Percentiles rank a stretch among this genome's conserved stretches.
phyloP scores from a whole-genome alignment of 2,888 invertebrate genomes.

The Allacma fusca region DNA sequence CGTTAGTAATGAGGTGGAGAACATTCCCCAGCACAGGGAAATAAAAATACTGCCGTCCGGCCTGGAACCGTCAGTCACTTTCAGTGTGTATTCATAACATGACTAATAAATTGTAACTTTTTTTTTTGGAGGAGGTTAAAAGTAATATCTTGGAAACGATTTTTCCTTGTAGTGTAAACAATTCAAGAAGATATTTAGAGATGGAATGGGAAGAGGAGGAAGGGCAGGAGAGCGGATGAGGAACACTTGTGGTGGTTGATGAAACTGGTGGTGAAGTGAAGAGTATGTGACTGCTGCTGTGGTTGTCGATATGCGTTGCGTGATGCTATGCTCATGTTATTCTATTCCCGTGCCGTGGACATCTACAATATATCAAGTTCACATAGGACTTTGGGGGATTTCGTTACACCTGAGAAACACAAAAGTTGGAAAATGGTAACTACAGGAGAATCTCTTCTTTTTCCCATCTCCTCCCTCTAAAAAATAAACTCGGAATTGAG shows the following conservation, averaged over 20 bases:
- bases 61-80: too few species aligned
- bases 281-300: constrained; percentile 11
- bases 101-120: too few species aligned
- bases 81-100: too few species aligned
- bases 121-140: too few species aligned
- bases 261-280: constrained; percentile 21
- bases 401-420: constrained; percentile 5
- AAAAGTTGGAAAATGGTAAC: neutral
- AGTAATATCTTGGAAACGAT: too few species aligned
- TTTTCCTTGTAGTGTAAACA: too few species aligned
- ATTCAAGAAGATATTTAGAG: neutral
- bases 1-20: too few species aligned
- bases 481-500: neutral
- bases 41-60: too few species aligned
- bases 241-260: constrained; percentile 24
- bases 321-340: neutral
- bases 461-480: neutral
- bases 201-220: neutral
- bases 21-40: too few species aligned
- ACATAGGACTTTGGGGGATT: constrained; percentile 15
- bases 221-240: neutral
- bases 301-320: constrained; percentile 1
- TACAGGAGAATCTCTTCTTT: neutral
- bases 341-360: neutral
- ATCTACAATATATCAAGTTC: constrained; percentile 16